Percentiles rank a stretch among this genome's conserved stretches.
phyloP scores from a whole-genome alignment of 2,797 vertebrate genomes.

The Periophthalmus magnuspinnatus region DNA sequence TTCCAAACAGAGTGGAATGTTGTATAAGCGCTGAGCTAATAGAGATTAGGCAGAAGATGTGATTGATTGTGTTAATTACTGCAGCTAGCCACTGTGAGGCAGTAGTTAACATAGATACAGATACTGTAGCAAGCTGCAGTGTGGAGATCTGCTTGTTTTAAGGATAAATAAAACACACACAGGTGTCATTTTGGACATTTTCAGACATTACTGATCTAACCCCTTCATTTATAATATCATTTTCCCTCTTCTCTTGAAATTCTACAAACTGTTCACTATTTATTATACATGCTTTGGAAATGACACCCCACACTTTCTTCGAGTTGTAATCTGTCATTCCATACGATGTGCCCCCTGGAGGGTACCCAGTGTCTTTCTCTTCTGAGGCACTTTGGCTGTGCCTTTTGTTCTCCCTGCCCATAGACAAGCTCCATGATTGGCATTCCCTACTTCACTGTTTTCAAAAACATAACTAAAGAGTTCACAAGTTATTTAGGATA shows the following conservation, averaged over 20 bases:
- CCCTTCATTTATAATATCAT: neutral
- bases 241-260: conserved; percentile 30
- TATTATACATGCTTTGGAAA: conserved; percentile 70
- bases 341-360: conserved; percentile 52
- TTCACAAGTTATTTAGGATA: conserved; percentile 37
- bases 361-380: conserved; percentile 57
- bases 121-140: conserved; percentile 33
- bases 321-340: conserved; percentile 70
- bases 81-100: conserved; percentile 25
- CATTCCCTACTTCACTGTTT: conserved; percentile 28
- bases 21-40: conserved; percentile 47
- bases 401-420: conserved; percentile 58
- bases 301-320: conserved; percentile 47
- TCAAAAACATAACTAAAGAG: conserved; percentile 27
- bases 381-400: conserved; percentile 64
- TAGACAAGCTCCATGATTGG: conserved; percentile 38
- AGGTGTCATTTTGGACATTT: conserved; percentile 3
- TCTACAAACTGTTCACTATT: conserved; percentile 66
- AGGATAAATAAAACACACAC: neutral
- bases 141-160: conserved; percentile 28
- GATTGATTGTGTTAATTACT: conserved; percentile 50
- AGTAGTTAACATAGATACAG: conserved; percentile 32
- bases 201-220: conserved; percentile 8
- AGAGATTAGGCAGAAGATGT: conserved; percentile 42
- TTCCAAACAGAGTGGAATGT: conserved; percentile 43